Evolutionary conservation across 2,888 invertebrate genomes (phyloP).

Genomic region (Euplagia quadripunctaria): DNA sequence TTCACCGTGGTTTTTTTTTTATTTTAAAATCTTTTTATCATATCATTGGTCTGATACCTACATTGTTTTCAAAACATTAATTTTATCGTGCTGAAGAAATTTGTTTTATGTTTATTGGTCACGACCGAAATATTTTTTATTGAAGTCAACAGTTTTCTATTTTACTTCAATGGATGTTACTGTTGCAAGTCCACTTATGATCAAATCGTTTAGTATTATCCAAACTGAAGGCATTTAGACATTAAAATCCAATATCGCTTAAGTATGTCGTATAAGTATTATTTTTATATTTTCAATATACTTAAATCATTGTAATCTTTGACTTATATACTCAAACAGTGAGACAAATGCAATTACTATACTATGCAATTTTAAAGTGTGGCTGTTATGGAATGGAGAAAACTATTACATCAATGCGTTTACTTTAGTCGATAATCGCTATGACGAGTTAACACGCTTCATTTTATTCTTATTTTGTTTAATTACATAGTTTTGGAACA

Average conservation of each 20-base stretch:
- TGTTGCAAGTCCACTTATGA: too few relatives aligned
- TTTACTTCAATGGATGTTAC: background rate
- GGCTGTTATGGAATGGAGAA: constrained; percentile 57
- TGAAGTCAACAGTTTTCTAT: background rate
- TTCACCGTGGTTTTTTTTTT: background rate
- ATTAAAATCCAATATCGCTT: too few relatives aligned
- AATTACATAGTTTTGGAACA: background rate
- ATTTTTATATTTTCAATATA: too few relatives aligned
- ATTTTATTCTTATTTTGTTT: constrained; percentile 7
- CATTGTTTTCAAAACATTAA: background rate
- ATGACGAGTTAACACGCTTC: constrained; percentile 25
- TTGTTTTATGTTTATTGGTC: background rate
- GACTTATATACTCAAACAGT: background rate
- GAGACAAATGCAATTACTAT: constrained; percentile 19
- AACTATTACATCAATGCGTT: constrained; percentile 34
- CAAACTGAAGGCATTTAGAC: too few relatives aligned
- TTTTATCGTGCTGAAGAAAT: background rate
- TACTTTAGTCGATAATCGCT: constrained; percentile 27
- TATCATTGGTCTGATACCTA: background rate
- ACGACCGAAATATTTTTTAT: background rate
- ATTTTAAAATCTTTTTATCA: background rate
- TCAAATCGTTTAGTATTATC: too few relatives aligned
- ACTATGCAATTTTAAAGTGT: constrained; percentile 7
- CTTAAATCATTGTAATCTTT: too few relatives aligned
- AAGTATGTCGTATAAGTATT: too few relatives aligned